phyloP scores from a whole-genome alignment of 2,888 invertebrate genomes.

The Caenorhabditis becei region DNA sequence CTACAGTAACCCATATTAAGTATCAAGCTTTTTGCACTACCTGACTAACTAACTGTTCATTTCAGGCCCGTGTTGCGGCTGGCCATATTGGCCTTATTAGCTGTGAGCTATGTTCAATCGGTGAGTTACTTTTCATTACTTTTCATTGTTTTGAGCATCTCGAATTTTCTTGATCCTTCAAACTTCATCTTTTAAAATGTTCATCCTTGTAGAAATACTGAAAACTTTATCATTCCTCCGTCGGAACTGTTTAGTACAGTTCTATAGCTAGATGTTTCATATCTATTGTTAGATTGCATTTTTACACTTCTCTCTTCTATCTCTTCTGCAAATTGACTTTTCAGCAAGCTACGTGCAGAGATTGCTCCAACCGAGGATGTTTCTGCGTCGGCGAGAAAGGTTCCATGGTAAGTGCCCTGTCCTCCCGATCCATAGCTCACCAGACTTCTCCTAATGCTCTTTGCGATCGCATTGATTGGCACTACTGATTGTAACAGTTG shows the following conservation, averaged over 20 bases:
- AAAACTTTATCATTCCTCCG: too few species aligned
- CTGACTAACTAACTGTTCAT: not conserved
- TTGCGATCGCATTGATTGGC: constrained; percentile 39
- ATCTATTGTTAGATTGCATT: not conserved
- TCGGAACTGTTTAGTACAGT: not conserved
- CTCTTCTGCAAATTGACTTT: constrained; percentile 51
- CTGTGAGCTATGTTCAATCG: constrained; percentile 66
- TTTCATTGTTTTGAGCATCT: too few species aligned
- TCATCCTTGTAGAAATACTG: too few species aligned
- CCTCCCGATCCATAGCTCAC: not conserved
- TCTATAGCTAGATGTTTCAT: too few species aligned
- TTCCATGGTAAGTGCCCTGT: constrained; percentile 75
- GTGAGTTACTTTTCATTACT: constrained; percentile 39
- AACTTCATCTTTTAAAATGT: too few species aligned
- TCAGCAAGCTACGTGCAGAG: constrained; percentile 81
- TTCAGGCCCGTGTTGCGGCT: constrained; percentile 68
- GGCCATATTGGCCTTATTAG: constrained; percentile 60
- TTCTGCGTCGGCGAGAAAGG: constrained; percentile 82
- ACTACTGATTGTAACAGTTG: constrained; percentile 49
- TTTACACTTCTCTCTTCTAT: not conserved
- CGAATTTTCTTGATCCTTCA: too few species aligned
- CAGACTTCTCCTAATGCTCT: not conserved
- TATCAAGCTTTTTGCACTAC: too few species aligned
- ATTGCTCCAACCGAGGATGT: constrained; percentile 81
- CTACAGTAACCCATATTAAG: too few species aligned